These are phyloP conservation scores for Trachelus tabidus DNA, from an alignment of 2,888 invertebrate species.

Conservation along the genomic window DNA sequence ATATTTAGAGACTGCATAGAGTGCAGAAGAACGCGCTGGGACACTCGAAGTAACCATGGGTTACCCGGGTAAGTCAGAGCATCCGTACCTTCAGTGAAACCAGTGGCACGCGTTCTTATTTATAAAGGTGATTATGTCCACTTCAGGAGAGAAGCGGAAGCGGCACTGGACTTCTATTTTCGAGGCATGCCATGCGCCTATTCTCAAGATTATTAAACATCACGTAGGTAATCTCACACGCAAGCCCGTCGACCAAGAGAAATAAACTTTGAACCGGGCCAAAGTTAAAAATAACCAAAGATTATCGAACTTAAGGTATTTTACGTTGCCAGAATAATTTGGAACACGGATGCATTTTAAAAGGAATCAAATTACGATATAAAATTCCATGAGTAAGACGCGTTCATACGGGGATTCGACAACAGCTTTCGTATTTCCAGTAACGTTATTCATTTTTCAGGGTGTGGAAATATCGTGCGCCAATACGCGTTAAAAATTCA, in stretches of 20 bases:
- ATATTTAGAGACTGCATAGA: neutral
- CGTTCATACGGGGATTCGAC: neutral
- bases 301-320: neutral
- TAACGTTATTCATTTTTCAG: neutral
- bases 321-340: neutral
- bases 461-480: neutral
- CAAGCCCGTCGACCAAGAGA: neutral
- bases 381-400: neutral
- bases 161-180: conserved; percentile 26
- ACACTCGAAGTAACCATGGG: neutral
- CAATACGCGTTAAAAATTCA: neutral
- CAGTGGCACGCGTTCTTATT: conserved; percentile 22
- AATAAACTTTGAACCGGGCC: neutral
- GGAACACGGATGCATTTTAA: neutral
- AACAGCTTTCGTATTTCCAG: neutral
- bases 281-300: conserved; percentile 1
- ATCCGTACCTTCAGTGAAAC: neutral
- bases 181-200: conserved; percentile 32
- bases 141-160: conserved; percentile 26
- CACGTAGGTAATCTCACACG: neutral
- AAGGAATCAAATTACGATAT: neutral
- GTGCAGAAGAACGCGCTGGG: neutral
- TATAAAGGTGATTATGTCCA: conserved; percentile 32
- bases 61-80: neutral
- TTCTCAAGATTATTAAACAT: conserved; percentile 36